phyloP scores from a whole-genome alignment of 2,888 invertebrate genomes.

The Megaustenia siamemsis region DNA sequence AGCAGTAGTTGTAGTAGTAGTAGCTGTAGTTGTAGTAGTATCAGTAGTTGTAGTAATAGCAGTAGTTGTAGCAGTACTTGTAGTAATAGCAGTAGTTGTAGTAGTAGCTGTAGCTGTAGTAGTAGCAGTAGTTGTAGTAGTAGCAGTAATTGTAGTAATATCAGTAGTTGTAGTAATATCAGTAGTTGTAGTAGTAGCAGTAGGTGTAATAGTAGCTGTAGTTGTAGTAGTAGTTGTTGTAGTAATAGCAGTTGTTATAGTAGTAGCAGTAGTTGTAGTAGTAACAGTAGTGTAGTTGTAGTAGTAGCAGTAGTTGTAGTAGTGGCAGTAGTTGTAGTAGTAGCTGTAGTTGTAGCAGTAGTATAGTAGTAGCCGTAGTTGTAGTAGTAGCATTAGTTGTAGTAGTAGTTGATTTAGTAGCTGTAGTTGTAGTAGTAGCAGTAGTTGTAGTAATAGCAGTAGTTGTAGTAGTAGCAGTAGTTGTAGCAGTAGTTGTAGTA shows the following conservation, averaged over 20 bases:
- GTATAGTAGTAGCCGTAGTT: background rate
- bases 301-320: slow-evolving; percentile 49
- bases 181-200: too few species aligned
- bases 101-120: background rate
- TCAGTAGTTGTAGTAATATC: too few species aligned
- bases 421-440: too few species aligned
- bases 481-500: too few species aligned
- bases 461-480: too few species aligned
- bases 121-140: background rate
- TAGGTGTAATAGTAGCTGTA: too few species aligned
- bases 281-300: slow-evolving; percentile 47
- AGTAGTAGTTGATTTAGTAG: slow-evolving; percentile 10
- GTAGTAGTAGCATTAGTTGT: background rate
- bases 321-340: slow-evolving; percentile 46
- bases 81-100: slow-evolving; percentile 7
- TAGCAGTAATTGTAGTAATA: too few species aligned
- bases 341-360: slow-evolving; percentile 35
- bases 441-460: too few species aligned
- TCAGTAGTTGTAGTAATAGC: too few species aligned
- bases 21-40: slow-evolving; percentile 30
- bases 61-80: too few species aligned
- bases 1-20: slow-evolving; percentile 8
- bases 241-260: slow-evolving; percentile 39
- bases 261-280: slow-evolving; percentile 47
- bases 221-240: slow-evolving; percentile 32